Evolutionary conservation across 2,797 vertebrate species (phyloP).

Genomic region (Peromyscus aztecus): DNA sequence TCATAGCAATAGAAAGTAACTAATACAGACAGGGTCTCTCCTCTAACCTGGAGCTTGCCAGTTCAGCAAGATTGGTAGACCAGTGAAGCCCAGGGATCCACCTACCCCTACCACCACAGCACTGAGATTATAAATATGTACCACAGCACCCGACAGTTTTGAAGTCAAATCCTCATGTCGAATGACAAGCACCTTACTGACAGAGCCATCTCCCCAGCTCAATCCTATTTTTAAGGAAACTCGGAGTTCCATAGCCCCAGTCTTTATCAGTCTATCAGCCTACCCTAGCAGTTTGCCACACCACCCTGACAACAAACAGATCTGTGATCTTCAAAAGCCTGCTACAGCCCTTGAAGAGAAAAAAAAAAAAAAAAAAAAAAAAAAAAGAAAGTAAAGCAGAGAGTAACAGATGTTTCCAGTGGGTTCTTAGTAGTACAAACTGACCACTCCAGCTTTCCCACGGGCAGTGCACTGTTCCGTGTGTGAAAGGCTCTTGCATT

Average conservation of each 20-base stretch:
- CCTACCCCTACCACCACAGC: background rate
- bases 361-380: no score
- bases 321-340: fast-evolving
- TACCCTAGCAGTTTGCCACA: background rate
- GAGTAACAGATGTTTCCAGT: background rate
- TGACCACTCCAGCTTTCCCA: background rate
- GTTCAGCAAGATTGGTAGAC: background rate
- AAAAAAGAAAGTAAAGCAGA: fast-evolving
- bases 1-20: background rate
- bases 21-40: background rate
- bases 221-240: background rate
- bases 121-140: background rate
- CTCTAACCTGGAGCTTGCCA: background rate
- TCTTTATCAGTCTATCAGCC: background rate
- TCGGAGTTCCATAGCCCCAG: background rate
- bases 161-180: background rate
- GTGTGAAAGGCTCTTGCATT: background rate
- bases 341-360: background rate
- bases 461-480: fast-evolving
- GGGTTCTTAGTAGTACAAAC: no score
- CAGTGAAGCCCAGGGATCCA: background rate
- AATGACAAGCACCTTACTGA: background rate
- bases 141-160: background rate
- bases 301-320: background rate
- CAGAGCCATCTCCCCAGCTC: background rate